Evolutionary conservation across 2,797 vertebrate genomes (phyloP), one percentile per base, ranked within the genome.

Genomic region (Pristis pectinata): DNA sequence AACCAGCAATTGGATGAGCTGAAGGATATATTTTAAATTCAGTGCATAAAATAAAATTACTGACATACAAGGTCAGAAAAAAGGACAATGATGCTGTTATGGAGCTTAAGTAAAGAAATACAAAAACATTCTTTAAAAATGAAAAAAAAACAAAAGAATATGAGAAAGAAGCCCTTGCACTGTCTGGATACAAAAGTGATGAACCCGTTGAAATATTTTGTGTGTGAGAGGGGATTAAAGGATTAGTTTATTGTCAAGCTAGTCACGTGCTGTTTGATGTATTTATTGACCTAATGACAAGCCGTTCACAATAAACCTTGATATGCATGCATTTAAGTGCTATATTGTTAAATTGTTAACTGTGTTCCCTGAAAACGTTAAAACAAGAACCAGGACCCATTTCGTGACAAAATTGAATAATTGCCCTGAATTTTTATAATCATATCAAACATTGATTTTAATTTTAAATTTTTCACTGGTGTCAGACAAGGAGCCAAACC

Each of bases 211-310:
- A 89, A 89, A 22, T 64, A 15, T 44, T 37, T 37, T 27, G 10
- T 53, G 70, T 27, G 41, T 74, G 67, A 34, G 92, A 74, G 70
- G 67, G 41, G 92, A 93, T 93, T 93, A 72, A 93, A 74, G 92
- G 67, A 93, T 93, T 92, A 92, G n/a, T 37, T 70, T 93, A 70
- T 11, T 34, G 64, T 93, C 64, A 93, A 22, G n/a, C n/a, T 92
- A 41, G 61, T 92, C 67, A 93, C 41, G 41, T 93, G 67, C 27
- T 34, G 92, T 72, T 74, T 74, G 67, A 74, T 93, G 41, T 49
- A 72, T 49, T 74, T 93, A 93, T 74, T 93, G 67, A 93, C 92
- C 67, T 30, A 49, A 34, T 74, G 92, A 93, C 41, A 74, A 74
- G 37, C 44, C 41, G 74, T 93, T 67, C 61, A 27, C 22, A 91